Evolutionary conservation across 2,797 vertebrate species (phyloP).

Genomic region (Sus cebifrons): DNA sequence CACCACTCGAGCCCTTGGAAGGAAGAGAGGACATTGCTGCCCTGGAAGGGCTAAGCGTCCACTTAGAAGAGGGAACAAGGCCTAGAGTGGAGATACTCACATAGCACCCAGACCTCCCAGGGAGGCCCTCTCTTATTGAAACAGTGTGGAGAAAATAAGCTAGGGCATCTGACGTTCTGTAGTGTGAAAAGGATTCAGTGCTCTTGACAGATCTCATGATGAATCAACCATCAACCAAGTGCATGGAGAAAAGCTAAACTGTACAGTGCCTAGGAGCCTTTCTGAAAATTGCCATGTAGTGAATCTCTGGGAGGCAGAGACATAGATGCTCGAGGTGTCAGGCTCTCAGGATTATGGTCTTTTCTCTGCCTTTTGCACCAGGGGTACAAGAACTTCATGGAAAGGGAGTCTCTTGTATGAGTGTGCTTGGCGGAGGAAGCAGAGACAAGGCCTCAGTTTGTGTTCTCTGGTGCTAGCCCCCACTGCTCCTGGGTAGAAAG

Average conservation of each 20-base stretch:
- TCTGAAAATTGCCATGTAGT: background rate
- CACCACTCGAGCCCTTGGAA: background rate
- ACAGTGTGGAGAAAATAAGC: background rate
- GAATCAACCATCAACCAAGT: accelerated
- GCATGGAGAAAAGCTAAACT: background rate
- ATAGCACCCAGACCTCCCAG: background rate
- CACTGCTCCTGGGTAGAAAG: background rate
- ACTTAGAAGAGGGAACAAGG: background rate
- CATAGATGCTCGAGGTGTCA: background rate
- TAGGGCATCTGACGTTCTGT: background rate
- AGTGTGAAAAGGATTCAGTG: background rate
- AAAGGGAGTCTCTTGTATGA: too few species aligned
- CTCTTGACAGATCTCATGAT: background rate
- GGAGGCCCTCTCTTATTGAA: background rate
- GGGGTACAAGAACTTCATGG: too few species aligned
- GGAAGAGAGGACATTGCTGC: background rate
- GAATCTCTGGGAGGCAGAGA: background rate
- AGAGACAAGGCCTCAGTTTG: background rate
- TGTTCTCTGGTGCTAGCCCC: background rate
- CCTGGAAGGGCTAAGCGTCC: background rate
- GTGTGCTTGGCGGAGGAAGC: background rate
- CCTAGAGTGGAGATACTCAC: background rate
- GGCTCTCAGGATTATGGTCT: background rate
- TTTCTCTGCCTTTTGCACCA: background rate
- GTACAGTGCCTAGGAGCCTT: background rate